Conservation (phyloP, 2,113 vertebrate species). For the Mixornis gularis region DNA sequence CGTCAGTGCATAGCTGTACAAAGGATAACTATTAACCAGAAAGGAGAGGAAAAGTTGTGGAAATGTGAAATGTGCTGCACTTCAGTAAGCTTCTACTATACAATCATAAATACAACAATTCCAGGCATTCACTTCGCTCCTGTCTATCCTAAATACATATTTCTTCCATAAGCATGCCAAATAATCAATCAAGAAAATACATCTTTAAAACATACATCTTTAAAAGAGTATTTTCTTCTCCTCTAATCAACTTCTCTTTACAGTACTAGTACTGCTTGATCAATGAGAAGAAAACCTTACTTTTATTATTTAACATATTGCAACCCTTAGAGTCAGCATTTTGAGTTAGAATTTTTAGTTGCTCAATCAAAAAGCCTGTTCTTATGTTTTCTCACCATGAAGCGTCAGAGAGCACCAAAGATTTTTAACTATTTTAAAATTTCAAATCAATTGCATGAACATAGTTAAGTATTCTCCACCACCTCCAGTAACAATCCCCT, state of each 20-base stretch:
- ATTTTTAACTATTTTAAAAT: background rate
- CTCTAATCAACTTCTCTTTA: background rate
- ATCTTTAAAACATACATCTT: fast-evolving
- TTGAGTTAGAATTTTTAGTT: background rate
- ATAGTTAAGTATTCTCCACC: background rate
- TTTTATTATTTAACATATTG: background rate
- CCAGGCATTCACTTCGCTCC: background rate
- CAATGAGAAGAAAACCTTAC: background rate
- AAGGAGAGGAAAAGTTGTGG: background rate
- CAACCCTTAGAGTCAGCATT: background rate
- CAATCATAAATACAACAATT: background rate
- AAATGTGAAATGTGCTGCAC: background rate
- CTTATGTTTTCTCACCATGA: background rate
- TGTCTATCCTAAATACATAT: background rate
- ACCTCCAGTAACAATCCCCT: background rate
- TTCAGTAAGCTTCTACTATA: background rate
- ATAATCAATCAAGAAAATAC: background rate
- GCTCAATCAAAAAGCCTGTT: background rate
- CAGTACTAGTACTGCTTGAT: background rate
- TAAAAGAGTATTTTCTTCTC: background rate
- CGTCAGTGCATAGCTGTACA: background rate
- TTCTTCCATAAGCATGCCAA: background rate
- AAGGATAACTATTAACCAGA: conserved; percentile 32
- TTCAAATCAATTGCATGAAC: background rate
- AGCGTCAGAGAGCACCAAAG: fast-evolving